Conservation (phyloP, 2,888 invertebrate genomes). For the Drosophila eohydei region DNA sequence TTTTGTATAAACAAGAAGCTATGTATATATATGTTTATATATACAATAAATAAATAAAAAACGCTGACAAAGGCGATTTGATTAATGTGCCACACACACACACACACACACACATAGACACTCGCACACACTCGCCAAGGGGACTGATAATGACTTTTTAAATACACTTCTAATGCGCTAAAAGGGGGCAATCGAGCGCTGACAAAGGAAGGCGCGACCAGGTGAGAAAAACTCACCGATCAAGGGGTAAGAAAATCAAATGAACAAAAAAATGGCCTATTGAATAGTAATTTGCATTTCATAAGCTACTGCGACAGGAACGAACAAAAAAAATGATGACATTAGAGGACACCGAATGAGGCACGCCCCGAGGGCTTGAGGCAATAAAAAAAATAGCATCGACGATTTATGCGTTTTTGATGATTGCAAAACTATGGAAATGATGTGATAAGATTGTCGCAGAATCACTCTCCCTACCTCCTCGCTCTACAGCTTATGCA, state of each 20-base stretch:
- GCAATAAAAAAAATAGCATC: slow-evolving; percentile 33
- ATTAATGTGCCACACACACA: slow-evolving; percentile 65
- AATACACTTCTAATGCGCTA: slow-evolving; percentile 74
- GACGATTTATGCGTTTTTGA: slow-evolving; percentile 80
- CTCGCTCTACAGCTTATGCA: slow-evolving; percentile 45
- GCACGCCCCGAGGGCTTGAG: slow-evolving; percentile 44
- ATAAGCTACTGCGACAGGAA: slow-evolving; percentile 51
- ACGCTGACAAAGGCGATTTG: slow-evolving; percentile 59
- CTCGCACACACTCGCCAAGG: slow-evolving; percentile 35
- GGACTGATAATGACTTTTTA: slow-evolving; percentile 76
- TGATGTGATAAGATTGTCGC: slow-evolving; percentile 50
- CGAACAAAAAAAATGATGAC: slow-evolving; percentile 51
- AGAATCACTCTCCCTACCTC: slow-evolving; percentile 32
- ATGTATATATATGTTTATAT: slow-evolving; percentile 4
- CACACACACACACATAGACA: slow-evolving; percentile 16
- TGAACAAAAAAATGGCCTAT: slow-evolving; percentile 51
- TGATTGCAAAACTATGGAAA: slow-evolving; percentile 73
- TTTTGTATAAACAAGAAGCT: slow-evolving; percentile 24
- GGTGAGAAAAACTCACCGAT: slow-evolving; percentile 53
- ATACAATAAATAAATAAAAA: slow-evolving; percentile 22
- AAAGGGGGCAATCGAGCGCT: slow-evolving; percentile 64
- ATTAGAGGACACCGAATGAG: slow-evolving; percentile 54
- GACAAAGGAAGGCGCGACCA: slow-evolving; percentile 51
- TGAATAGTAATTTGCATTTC: slow-evolving; percentile 80
- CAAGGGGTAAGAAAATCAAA: slow-evolving; percentile 29